These are phyloP conservation scores for Holocentrus rufus DNA, from an alignment of 2,797 vertebrate species.

Conservation along the genomic window DNA sequence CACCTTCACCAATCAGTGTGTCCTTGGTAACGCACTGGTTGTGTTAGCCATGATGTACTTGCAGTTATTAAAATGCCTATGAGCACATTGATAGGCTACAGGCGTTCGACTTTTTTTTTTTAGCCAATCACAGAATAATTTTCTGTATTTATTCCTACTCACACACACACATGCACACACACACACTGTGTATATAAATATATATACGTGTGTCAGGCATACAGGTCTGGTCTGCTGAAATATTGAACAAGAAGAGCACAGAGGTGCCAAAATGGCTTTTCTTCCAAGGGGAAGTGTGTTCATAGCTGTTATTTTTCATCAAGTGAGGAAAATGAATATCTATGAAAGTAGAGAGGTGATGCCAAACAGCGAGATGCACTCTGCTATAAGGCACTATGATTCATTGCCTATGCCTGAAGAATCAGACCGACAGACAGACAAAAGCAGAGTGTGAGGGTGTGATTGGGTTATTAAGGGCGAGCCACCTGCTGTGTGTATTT, in stretches of 20 bases:
- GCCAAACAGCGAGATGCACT: conserved; percentile 59
- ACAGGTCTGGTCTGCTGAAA: conserved; percentile 51
- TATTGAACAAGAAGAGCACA: conserved; percentile 52
- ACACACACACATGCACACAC: too few species aligned
- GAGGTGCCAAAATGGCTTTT: conserved; percentile 51
- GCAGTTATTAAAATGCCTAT: conserved; percentile 50
- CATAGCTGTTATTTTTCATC: conserved; percentile 50
- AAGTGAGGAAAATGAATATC: conserved; percentile 65
- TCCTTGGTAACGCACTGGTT: conserved; percentile 70
- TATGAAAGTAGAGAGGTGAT: conserved; percentile 62
- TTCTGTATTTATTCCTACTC: conserved; percentile 42
- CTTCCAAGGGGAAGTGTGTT: conserved; percentile 39
- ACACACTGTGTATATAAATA: too few species aligned
- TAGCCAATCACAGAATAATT: conserved; percentile 50
- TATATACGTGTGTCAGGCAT: conserved; percentile 38
- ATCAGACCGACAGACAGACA: conserved; percentile 59
- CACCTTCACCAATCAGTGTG: conserved; percentile 71
- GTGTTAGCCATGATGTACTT: conserved; percentile 65
- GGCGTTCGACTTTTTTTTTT: conserved; percentile 58
- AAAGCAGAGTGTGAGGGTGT: conserved; percentile 51
- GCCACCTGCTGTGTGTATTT: conserved; percentile 39
- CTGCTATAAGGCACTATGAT: conserved; percentile 57
- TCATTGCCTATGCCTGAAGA: conserved; percentile 58
- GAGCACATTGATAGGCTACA: conserved; percentile 52
- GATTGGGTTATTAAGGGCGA: conserved; percentile 50